Conservation (phyloP, 2,797 vertebrate genomes). For the Siniperca undulata region DNA sequence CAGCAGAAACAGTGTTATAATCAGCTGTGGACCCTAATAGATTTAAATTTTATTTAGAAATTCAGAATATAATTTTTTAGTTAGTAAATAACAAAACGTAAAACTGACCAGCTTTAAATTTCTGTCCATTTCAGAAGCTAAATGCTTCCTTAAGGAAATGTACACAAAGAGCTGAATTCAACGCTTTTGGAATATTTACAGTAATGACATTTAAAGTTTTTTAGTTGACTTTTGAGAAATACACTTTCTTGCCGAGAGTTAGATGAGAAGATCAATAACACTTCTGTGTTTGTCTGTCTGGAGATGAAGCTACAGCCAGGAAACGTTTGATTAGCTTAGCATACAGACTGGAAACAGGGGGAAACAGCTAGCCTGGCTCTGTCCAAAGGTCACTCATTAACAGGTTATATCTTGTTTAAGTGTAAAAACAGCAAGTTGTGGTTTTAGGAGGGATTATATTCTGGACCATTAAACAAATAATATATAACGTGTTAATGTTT, state of each 20-base stretch:
- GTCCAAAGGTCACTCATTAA: too few relatives aligned
- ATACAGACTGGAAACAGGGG: too few relatives aligned
- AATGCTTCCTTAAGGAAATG: background rate
- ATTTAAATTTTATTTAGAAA: background rate
- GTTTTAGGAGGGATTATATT: background rate
- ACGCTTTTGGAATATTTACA: background rate
- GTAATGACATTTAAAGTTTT: background rate
- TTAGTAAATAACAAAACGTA: background rate
- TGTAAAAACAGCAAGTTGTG: background rate
- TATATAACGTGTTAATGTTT: background rate
- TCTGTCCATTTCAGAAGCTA: background rate
- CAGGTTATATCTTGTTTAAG: too few relatives aligned
- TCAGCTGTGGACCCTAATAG: background rate
- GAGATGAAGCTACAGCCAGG: too few relatives aligned
- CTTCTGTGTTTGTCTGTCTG: too few relatives aligned
- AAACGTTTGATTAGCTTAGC: too few relatives aligned
- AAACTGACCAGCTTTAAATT: too few relatives aligned
- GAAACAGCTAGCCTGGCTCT: too few relatives aligned
- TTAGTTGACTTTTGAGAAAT: background rate
- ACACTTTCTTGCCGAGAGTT: too few relatives aligned
- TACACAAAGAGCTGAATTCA: too few relatives aligned
- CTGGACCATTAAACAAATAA: background rate
- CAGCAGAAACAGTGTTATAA: background rate
- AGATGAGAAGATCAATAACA: too few relatives aligned
- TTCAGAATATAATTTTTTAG: background rate